These are phyloP conservation scores for Andrena haemorrhoa DNA, from an alignment of 2,888 invertebrate species.

Conservation along the genomic window DNA sequence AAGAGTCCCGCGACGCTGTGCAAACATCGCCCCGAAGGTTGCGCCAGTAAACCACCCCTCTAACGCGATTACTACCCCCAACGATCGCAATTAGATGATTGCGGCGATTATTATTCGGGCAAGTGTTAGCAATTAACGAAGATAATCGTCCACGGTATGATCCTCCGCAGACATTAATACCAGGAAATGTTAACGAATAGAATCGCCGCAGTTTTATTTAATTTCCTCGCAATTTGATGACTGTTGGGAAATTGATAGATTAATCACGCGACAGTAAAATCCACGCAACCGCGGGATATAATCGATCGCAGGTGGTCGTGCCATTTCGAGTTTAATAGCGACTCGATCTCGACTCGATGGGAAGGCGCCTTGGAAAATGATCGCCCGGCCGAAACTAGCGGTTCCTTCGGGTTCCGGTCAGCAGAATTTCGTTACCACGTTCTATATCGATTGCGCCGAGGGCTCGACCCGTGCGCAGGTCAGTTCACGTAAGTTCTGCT, in stretches of 20 bases:
- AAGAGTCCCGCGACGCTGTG: background rate
- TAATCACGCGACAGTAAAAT: background rate
- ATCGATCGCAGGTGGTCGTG: constrained; percentile 1
- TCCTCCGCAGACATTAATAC: background rate
- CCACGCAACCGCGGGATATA: background rate
- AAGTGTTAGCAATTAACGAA: background rate
- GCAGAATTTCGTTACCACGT: constrained; percentile 46
- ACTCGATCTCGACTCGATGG: background rate
- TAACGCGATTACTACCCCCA: background rate
- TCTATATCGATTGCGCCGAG: constrained; percentile 62
- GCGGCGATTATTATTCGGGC: background rate
- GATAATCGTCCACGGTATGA: background rate
- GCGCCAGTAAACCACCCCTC: background rate
- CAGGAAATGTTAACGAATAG: background rate
- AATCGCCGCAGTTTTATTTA: background rate
- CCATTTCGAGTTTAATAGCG: background rate
- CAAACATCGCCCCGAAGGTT: background rate
- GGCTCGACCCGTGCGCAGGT: constrained; percentile 65
- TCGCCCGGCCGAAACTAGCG: constrained; percentile 15
- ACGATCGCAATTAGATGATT: background rate
- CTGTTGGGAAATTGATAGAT: background rate
- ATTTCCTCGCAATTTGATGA: background rate
- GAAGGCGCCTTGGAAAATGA: background rate
- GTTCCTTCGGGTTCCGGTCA: constrained; percentile 55
- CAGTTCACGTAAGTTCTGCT: constrained; percentile 71